Percentiles rank a stretch among this genome's conserved stretches.
phyloP scores from a whole-genome alignment of 2,113 vertebrate species.

The Antennarius striatus region DNA sequence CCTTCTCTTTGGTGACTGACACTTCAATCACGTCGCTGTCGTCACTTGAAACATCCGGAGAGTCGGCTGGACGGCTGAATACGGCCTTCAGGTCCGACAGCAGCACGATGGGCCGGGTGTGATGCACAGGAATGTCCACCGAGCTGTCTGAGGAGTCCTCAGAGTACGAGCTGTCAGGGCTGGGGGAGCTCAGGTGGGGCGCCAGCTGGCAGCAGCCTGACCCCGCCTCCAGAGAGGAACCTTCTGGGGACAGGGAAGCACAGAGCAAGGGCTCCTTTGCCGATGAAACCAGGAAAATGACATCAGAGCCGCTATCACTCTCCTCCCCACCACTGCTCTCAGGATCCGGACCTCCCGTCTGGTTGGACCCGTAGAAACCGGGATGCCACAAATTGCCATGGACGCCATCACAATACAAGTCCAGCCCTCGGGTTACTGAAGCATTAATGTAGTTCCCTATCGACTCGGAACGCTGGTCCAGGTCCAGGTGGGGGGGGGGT shows the following conservation, averaged over 20 bases:
- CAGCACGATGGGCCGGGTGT: conserved; percentile 64
- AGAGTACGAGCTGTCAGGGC: conserved; percentile 60
- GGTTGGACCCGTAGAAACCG: conserved; percentile 52
- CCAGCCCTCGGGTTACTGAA: conserved; percentile 18
- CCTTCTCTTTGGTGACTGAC: conserved; percentile 31
- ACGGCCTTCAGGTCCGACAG: conserved; percentile 56
- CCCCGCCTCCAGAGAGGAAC: conserved; percentile 51
- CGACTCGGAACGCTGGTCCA: conserved; percentile 40
- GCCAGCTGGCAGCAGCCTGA: conserved; percentile 55
- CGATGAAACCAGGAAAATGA: conserved; percentile 70
- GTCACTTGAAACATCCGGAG: conserved; percentile 65
- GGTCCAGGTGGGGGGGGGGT: conserved; percentile 42
- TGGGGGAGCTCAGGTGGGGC: conserved; percentile 62
- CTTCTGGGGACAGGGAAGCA: conserved; percentile 49
- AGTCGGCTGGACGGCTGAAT: conserved; percentile 21
- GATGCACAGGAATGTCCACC: conserved; percentile 56
- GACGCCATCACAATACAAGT: conserved; percentile 50
- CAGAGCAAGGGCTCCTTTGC: conserved; percentile 65
- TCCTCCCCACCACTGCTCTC: conserved; percentile 71
- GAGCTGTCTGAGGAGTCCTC: conserved; percentile 69
- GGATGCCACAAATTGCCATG: conserved; percentile 61
- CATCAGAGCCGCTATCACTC: conserved; percentile 72
- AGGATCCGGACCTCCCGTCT: not conserved
- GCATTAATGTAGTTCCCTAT: conserved; percentile 58
- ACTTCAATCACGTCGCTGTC: conserved; percentile 74